Evolutionary conservation across 2,113 vertebrate species (phyloP), one percentile per base, ranked within the genome.

Genomic region (Sarotherodon lohbergeri): DNA sequence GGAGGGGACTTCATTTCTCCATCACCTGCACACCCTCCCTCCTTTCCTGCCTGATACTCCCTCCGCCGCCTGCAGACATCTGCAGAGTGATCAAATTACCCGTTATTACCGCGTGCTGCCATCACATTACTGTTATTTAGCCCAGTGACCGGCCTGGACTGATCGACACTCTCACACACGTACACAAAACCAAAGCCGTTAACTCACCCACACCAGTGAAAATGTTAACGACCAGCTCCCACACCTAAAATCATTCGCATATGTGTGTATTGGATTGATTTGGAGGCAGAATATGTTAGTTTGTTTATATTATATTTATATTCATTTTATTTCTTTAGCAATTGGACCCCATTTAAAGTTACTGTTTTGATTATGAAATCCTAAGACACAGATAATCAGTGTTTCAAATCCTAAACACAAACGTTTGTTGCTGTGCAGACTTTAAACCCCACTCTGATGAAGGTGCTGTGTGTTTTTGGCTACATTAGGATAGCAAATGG

Each of bases 51-150:
- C 27, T 9, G 6, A 19, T 41, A 48, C 24, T 16, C 12, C 52
- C 50, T 6, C 54, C 63, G 32, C 12, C 24, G 43, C 41, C 39
- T 50, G 56, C 54, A 78, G 19, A 61, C 90, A 91, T 92, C 92
- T 90, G 89, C 91, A 90, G 73, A 39, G 82, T 76, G 86, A 91
- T 94, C 90, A 93, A 88, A 94, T 92, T 66, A 91, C 92, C 87
- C 68, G 6, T 90, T 68, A 95, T 94, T 94, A 93, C 84, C 1
- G 2, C 61, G 43, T 24, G 17, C 78, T 54, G 17, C 88, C 90
- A 85, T 91, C 86, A 86, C 88, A 95, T 94, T 85, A 92, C 92
- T 66, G 91, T 91, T 80, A 91, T 94, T 94, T 83, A 90, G 84
- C 39, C 78, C 89, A 82, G 39, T 9, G 59, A 71, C 78, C 2